phyloP scores from a whole-genome alignment of 1,140 invertebrate genomes.

The Drosophila chauvacae region DNA sequence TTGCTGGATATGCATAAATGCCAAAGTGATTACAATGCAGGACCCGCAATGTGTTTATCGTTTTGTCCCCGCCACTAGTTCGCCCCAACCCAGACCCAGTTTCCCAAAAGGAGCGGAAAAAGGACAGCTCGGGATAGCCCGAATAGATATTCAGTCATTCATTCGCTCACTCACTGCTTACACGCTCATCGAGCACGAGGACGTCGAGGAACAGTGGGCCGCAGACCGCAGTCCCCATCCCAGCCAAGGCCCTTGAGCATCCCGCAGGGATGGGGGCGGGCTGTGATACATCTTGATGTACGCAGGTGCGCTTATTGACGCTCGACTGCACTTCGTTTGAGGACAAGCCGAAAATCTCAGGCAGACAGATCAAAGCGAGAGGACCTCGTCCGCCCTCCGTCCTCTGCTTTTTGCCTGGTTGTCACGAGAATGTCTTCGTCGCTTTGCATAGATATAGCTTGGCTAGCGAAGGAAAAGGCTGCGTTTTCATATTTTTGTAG shows the following conservation, averaged over 20 bases:
- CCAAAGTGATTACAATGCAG: slow-evolving; percentile 83
- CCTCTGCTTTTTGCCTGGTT: neutral
- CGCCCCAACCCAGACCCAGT: neutral
- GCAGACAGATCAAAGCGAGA: slow-evolving; percentile 76
- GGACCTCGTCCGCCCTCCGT: slow-evolving; percentile 9
- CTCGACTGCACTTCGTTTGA: slow-evolving; percentile 77
- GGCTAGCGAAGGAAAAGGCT: slow-evolving; percentile 57
- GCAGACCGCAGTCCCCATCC: slow-evolving; percentile 11
- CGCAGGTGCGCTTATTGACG: slow-evolving; percentile 80
- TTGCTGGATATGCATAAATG: slow-evolving; percentile 82
- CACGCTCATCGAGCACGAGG: slow-evolving; percentile 77
- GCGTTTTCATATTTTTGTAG: slow-evolving; percentile 72
- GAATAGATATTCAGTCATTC: slow-evolving; percentile 61
- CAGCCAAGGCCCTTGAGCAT: neutral
- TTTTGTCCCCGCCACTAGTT: slow-evolving; percentile 63
- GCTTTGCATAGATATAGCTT: slow-evolving; percentile 28
- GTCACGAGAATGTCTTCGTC: slow-evolving; percentile 42
- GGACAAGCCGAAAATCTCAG: slow-evolving; percentile 74
- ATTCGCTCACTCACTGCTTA: slow-evolving; percentile 78
- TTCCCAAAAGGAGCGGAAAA: slow-evolving; percentile 16
- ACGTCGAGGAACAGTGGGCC: slow-evolving; percentile 30
- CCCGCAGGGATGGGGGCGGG: slow-evolving; percentile 7
- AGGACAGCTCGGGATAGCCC: slow-evolving; percentile 52
- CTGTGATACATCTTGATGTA: slow-evolving; percentile 58
- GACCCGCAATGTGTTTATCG: slow-evolving; percentile 77